These are phyloP conservation scores for Myiotriccus ornatus DNA, from an alignment of 2,797 vertebrate genomes.

Conservation along the genomic window DNA sequence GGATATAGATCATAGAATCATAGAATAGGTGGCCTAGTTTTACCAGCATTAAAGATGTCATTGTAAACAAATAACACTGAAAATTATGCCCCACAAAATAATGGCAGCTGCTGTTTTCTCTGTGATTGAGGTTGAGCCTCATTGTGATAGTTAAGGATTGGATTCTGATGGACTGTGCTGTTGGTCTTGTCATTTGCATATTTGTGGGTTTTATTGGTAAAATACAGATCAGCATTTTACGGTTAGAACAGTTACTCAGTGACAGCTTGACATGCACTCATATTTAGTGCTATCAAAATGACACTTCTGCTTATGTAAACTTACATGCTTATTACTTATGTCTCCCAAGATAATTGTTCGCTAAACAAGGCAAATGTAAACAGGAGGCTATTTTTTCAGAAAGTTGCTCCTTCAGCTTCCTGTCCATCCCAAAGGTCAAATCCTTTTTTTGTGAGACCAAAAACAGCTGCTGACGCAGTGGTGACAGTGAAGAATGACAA, in stretches of 20 bases:
- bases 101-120: background rate
- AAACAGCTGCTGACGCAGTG: slow-evolving; percentile 46
- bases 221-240: slow-evolving; percentile 17
- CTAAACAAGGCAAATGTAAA: slow-evolving; percentile 48
- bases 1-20: background rate
- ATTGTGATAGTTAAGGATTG: background rate
- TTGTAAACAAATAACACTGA: background rate
- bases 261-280: background rate
- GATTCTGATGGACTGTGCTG: background rate
- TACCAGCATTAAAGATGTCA: background rate
- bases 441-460: slow-evolving; percentile 53
- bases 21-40: background rate
- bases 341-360: slow-evolving; percentile 64
- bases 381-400: slow-evolving; percentile 57
- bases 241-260: background rate
- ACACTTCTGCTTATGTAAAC: slow-evolving; percentile 57
- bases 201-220: background rate
- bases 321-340: slow-evolving; percentile 55
- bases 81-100: background rate
- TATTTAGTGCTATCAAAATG: slow-evolving; percentile 51
- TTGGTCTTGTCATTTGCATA: background rate
- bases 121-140: background rate
- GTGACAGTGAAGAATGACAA: slow-evolving; percentile 47
- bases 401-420: slow-evolving; percentile 57
- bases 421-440: slow-evolving; percentile 53